Conservation (phyloP, 2,797 vertebrate species). For the Cyclopterus lumpus region DNA sequence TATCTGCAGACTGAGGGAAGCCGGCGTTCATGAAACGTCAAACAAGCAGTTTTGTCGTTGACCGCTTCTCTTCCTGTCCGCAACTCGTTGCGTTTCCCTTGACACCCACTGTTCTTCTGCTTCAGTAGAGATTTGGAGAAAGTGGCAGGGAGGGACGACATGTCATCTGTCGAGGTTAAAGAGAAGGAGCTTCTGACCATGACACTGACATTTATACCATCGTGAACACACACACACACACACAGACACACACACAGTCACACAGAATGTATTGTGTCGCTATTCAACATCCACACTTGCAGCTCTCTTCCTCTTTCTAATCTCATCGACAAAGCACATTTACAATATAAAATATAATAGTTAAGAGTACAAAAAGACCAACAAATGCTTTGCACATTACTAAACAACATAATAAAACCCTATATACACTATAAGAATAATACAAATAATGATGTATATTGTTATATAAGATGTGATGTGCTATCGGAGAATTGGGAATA, state of each 20-base stretch:
- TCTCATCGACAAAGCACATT: not conserved
- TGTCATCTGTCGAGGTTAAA: constrained; percentile 65
- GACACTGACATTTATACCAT: constrained; percentile 82
- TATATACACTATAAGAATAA: no score
- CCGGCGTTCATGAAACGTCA: constrained; percentile 1
- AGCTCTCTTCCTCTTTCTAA: not conserved
- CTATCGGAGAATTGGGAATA: not conserved
- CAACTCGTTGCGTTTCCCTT: constrained; percentile 62
- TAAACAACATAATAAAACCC: not conserved
- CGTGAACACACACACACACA: constrained; percentile 10
- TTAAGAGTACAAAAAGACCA: not conserved
- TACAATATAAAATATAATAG: not conserved
- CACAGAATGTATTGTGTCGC: constrained; percentile 10
- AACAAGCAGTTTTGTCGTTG: constrained; percentile 18
- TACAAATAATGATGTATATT: not conserved
- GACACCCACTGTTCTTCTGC: constrained; percentile 70
- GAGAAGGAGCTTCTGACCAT: constrained; percentile 62
- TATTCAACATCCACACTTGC: constrained; percentile 12
- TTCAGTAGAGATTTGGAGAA: constrained; percentile 57
- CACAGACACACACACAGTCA: not conserved
- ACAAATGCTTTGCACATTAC: not conserved
- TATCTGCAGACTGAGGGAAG: constrained; percentile 16
- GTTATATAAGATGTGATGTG: not conserved
- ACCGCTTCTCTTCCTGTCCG: constrained; percentile 22
- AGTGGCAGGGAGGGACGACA: constrained; percentile 54